Evolutionary conservation across 2,888 invertebrate species (phyloP), one percentile per base, ranked within the genome.

Genomic region (Xylota sylvarum): DNA sequence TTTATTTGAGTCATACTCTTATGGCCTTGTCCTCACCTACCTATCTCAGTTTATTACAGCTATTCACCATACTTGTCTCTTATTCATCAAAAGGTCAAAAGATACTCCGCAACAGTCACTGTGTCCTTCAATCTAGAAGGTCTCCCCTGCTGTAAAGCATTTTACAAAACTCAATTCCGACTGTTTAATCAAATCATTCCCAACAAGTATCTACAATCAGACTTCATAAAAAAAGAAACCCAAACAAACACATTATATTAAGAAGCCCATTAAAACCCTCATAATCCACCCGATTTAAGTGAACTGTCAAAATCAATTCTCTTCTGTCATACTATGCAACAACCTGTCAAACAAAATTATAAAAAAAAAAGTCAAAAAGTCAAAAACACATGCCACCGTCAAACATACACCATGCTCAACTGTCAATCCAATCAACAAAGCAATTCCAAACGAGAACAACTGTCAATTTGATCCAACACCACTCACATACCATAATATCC

Each of bases 361-460:
- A 12, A 19, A 78, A 12, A 19, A 78, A 23, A 56, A 43, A 55
- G 40, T 35, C 27, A 6, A 73, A 67, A 72, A 73, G 46, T 46
- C 55, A 55, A 70, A 72, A 70, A 55, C 62, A 56, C 30, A 62
- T 50, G 56, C 67, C 60, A 14, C 37, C 32, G 19, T 14, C n/a
- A 14, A 65, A 40, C 50, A 48, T 19, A 43, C 52, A 56, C 65
- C 64, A 76, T 70, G 58, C 65, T 85, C 76, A 60, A 70, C 55
- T 80, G 85, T 80, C 80, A 76, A 65, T 80, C 76, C 74, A 72
- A 80, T 70, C 65, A 72, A 56, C 55, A 79, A 56, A 65, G 50
- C 74, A 80, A 80, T 76, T 73, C 62, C 56, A 46, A 79, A 65
- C 43, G 58, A 80, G 58, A 30, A 70, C 79, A 73, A 85, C 70